Conservation (phyloP, 2,797 vertebrate genomes). For the Xenopus petersii region DNA sequence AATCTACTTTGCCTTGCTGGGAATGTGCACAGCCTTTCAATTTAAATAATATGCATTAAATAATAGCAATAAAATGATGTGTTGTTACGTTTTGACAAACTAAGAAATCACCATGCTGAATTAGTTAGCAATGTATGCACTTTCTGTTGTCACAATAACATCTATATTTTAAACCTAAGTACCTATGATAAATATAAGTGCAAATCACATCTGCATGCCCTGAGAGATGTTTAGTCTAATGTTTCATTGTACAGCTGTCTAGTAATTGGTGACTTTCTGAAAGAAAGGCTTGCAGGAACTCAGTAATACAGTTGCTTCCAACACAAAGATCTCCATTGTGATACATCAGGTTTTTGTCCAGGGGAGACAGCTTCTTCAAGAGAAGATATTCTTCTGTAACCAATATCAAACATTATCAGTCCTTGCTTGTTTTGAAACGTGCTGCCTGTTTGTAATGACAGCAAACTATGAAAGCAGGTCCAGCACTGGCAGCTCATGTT, state of each 20-base stretch:
- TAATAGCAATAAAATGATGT: too few species aligned
- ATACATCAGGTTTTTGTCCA: slow-evolving; percentile 53
- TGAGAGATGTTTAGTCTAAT: slow-evolving; percentile 60
- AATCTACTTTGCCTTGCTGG: too few species aligned
- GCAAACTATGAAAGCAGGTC: slow-evolving; percentile 60
- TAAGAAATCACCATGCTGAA: too few species aligned
- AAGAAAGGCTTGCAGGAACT: slow-evolving; percentile 67
- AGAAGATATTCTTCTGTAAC: slow-evolving; percentile 69
- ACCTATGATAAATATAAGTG: slow-evolving; percentile 5
- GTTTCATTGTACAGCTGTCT: slow-evolving; percentile 70
- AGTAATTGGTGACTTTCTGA: slow-evolving; percentile 56
- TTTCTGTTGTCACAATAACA: too few species aligned
- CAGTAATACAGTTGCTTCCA: slow-evolving; percentile 72
- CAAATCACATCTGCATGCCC: slow-evolving; percentile 38
- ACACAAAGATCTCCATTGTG: slow-evolving; percentile 76
- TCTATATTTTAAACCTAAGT: neutral
- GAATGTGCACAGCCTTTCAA: too few species aligned
- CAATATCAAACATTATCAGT: slow-evolving; percentile 60
- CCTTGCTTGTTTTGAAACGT: slow-evolving; percentile 58
- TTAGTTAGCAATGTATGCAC: too few species aligned
- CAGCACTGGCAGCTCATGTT: slow-evolving; percentile 55
- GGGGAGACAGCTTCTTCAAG: slow-evolving; percentile 56
- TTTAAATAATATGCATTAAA: too few species aligned
- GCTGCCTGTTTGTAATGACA: slow-evolving; percentile 47
- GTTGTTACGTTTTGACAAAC: too few species aligned